phyloP scores from a whole-genome alignment of 1,140 invertebrate species.

The Microplitis demolitor region DNA sequence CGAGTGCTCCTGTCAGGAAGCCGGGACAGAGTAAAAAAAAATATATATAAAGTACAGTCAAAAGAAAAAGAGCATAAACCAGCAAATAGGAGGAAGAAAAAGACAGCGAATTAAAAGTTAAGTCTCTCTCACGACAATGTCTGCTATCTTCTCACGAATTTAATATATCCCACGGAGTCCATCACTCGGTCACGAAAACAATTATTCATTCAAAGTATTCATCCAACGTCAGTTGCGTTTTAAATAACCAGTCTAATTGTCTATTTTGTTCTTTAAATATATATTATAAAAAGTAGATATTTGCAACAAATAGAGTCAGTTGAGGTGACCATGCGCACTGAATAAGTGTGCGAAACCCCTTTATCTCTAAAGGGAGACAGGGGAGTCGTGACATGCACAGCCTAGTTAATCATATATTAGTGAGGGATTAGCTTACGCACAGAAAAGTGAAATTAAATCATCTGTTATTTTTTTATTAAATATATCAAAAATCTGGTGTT shows the following conservation, averaged over 20 bases:
- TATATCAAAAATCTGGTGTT: too few relatives aligned
- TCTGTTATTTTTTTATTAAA: too few relatives aligned
- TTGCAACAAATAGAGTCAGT: not conserved
- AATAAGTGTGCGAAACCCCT: too few relatives aligned
- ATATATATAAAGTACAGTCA: not conserved
- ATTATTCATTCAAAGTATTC: conserved; percentile 1
- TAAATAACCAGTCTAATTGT: not conserved
- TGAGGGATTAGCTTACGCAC: too few relatives aligned
- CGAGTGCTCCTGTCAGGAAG: conserved; percentile 31
- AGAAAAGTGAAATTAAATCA: too few relatives aligned
- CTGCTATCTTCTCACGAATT: conserved; percentile 3
- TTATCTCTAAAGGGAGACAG: too few relatives aligned
- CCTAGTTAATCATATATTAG: too few relatives aligned
- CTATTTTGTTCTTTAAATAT: not conserved
- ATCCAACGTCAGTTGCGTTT: not conserved
- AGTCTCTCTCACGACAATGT: not conserved
- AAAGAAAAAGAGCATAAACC: too few relatives aligned
- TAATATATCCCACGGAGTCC: conserved; percentile 4
- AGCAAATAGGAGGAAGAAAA: not conserved
- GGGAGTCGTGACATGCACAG: too few relatives aligned
- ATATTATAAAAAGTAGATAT: not conserved
- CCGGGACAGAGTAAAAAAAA: conserved; percentile 7
- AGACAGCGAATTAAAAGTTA: not conserved
- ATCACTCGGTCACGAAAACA: not conserved
- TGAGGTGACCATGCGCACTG: too few relatives aligned